Percentiles rank a stretch among this genome's conserved stretches.
Evolutionary conservation across 2,888 invertebrate genomes (phyloP).

Genomic region (Toxonevra muliebris): DNA sequence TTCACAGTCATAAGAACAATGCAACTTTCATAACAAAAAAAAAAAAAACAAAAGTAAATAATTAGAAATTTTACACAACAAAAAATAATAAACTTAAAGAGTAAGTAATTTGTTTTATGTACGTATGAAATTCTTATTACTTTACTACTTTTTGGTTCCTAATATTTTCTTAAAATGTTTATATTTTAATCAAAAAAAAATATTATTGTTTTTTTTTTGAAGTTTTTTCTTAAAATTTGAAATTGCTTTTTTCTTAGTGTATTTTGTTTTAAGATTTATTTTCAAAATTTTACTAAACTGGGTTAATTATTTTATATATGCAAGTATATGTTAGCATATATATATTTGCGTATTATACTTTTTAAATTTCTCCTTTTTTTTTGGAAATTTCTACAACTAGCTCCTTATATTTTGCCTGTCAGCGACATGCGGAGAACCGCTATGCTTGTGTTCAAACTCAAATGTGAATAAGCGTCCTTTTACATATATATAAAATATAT

Average conservation of each 20-base stretch:
- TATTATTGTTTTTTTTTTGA: constrained; percentile 38
- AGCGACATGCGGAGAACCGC: constrained; percentile 29
- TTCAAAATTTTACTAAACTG: constrained; percentile 19
- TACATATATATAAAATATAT: background rate
- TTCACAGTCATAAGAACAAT: no score
- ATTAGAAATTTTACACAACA: no score
- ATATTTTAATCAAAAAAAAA: no score
- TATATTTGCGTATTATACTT: background rate
- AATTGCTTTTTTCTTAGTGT: constrained; percentile 36
- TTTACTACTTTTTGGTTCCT: no score
- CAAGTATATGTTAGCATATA: background rate
- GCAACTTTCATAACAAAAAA: no score
- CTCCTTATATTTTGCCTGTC: constrained; percentile 17
- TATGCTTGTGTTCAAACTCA: constrained; percentile 21
- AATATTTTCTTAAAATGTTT: no score
- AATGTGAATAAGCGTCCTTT: constrained; percentile 7
- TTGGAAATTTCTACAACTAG: constrained; percentile 11
- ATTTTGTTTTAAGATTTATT: constrained; percentile 30
- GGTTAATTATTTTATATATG: constrained; percentile 18
- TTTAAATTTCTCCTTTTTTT: constrained; percentile 4
- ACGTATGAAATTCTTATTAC: background rate
- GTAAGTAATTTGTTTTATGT: constrained; percentile 23
- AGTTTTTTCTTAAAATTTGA: constrained; percentile 32
- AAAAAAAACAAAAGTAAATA: no score
- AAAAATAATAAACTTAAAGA: background rate